A percentile compares a stretch with the other conserved stretches of the same genome.
Evolutionary conservation across 2,888 invertebrate genomes (phyloP).

Genomic region (Folsomia manolachei): DNA sequence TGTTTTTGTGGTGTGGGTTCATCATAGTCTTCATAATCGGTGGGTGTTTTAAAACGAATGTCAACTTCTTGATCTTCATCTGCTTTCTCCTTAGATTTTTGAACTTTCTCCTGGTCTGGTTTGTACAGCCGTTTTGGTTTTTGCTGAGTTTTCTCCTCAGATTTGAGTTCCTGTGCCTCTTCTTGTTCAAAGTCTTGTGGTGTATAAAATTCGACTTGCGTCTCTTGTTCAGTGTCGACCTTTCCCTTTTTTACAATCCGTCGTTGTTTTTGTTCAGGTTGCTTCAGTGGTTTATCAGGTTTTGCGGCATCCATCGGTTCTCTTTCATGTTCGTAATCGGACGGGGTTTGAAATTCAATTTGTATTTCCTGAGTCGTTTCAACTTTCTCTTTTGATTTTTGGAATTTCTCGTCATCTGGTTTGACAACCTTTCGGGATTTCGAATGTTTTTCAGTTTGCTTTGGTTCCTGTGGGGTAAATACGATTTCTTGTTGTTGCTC

Average conservation of each 20-base stretch:
- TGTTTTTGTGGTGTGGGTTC: not conserved
- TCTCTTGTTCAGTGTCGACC: not conserved
- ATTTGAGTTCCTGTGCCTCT: not conserved
- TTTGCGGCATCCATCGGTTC: not conserved
- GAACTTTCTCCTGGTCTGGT: not conserved
- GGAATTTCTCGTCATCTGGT: not conserved
- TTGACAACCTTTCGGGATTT: not conserved
- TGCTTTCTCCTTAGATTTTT: not conserved
- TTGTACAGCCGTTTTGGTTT: not conserved
- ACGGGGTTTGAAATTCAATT: conserved; percentile 1
- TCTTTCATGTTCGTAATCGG: not conserved
- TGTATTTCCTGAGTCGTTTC: not conserved
- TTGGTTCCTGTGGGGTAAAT: too few relatives aligned
- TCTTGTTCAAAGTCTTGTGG: not conserved
- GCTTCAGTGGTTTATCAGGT: not conserved
- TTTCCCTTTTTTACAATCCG: not conserved
- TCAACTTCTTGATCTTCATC: not conserved
- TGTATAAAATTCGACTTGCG: not conserved
- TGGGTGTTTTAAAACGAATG: not conserved
- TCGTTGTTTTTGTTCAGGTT: not conserved
- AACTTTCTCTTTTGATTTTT: conserved; percentile 2
- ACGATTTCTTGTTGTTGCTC: not conserved
- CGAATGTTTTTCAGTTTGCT: too few relatives aligned
- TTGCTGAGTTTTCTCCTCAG: not conserved
- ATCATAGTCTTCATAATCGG: not conserved